Evolutionary conservation across 2,797 vertebrate genomes (phyloP), one percentile per base, ranked within the genome.

Genomic region (Falco cherrug): DNA sequence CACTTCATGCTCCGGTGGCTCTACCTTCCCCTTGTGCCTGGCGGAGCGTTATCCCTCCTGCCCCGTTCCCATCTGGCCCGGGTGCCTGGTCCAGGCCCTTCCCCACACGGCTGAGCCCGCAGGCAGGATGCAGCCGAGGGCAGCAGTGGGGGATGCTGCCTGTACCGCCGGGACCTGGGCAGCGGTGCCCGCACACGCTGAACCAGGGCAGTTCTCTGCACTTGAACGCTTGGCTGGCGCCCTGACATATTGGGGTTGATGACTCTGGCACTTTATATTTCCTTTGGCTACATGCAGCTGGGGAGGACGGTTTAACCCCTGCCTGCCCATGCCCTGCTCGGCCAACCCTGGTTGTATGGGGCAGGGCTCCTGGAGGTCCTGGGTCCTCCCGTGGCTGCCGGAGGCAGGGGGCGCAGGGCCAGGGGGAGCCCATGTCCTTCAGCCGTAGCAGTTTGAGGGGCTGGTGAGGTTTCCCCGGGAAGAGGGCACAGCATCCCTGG

Each of bases 221-320:
- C 67, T 76, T 88, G 91, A 92, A 94, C 31, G 65, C 89, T 86
- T 97, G 92, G 85, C 95, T 83, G 91, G 80, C 8, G 57, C 78
- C 93, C 90, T 92, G 96, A 97, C 96, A 95, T 93, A 95, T 95
- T 94, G 93, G 80, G 93, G 95, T 77, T 97, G 97, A 96, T 90
- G 96, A 82, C 91, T 95, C 84, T 87, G 92, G 94, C 81, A 61
- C 90, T 96, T 94, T 16, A 22, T 37, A 10, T 93, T 85, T 88
- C 96, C 95, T 96, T 96, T 86, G 96, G 96, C 96, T 96, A 91
- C 96, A 73, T 3, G 75, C 39, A 21, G 75, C 87, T 35, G 48
- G 83, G 56, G 82, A 79, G 87, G 90, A 68, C 5, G 31, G 17
- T 91, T 96, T 97, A 97, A 96, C 95, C 89, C 91, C 51, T 94